Evolutionary conservation across 2,888 invertebrate species (phyloP).

Genomic region (Laothoe populi): DNA sequence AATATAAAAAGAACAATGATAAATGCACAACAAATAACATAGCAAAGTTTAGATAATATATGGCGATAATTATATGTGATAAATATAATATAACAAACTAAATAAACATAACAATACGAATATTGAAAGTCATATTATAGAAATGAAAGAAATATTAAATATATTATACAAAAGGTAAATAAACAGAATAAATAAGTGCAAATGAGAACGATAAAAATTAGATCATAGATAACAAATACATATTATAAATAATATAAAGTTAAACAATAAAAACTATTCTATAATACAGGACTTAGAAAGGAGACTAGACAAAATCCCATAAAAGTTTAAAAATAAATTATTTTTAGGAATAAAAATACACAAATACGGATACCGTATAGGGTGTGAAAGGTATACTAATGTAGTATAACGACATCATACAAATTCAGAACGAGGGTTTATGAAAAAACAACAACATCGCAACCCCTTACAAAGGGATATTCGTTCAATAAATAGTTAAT

Average conservation of each 20-base stretch:
- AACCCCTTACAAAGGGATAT: constrained; percentile 70
- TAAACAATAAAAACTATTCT: constrained; percentile 42
- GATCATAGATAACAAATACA: constrained; percentile 34
- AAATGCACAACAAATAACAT: constrained; percentile 20
- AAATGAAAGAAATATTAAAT: constrained; percentile 33
- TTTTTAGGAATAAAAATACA: constrained; percentile 71
- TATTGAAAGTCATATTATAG: constrained; percentile 23
- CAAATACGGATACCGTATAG: constrained; percentile 82
- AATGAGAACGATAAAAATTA: constrained; percentile 36
- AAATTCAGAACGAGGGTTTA: constrained; percentile 73
- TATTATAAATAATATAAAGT: constrained; percentile 30
- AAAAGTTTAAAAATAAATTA: constrained; percentile 45
- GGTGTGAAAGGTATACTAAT: constrained; percentile 70
- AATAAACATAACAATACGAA: constrained; percentile 23
- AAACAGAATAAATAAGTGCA: constrained; percentile 40
- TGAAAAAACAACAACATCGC: constrained; percentile 74
- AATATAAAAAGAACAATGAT: constrained; percentile 34
- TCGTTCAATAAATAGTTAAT: constrained; percentile 68
- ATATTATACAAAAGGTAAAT: constrained; percentile 39
- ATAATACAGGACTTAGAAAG: constrained; percentile 58
- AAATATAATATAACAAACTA: constrained; percentile 20
- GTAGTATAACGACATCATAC: constrained; percentile 76
- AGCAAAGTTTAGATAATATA: constrained; percentile 28
- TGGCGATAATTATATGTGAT: constrained; percentile 24
- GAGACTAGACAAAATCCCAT: constrained; percentile 66